Base-by-base conservation (phyloP, 2,888 invertebrate species). In the Ceriagrion tenellum region DNA sequence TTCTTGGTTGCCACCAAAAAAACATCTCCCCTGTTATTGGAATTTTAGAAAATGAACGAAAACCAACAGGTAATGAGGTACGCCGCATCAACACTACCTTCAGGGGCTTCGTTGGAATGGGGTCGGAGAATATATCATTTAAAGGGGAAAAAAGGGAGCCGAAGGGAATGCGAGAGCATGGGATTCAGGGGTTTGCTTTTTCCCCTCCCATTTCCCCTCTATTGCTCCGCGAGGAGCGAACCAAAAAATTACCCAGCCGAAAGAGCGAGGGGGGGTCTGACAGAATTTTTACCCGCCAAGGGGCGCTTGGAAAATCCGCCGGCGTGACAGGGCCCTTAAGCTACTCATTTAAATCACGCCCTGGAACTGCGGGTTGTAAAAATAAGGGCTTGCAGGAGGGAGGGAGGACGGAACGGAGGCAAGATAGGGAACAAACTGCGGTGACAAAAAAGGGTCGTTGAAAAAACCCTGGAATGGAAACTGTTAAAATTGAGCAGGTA, bases 311-410 rank as follows among this genome's bases (percentile, higher is more conserved):
- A 26, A 81, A 81, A 81, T 35, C 81, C 81, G 30, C 81, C 30
- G 4, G 81, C 81, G 81, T 35, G 81, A 35, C 81, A 81, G 81
- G 81, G 35, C 81, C 81, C 81, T 81, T 81, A 81, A 35, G 81
- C 35, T 81, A 81, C 81, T 81, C 81, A 81, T 81, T 81, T 81
- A 81, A 81, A 81, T 81, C 81, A 81, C 81, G 81, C 81, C 47
- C 35, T 81, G 81, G 30, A 81, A 81, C 81, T 35, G 69, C 81
- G 81, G 81, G 81, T 35, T 81, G 81, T 81, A 81, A 81, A 81
- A 81, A 81, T 81, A 35, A 35, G 81, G 16, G 16, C 30, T 81
- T 81, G 30, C 35, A 81, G 35, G 81, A 59, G 59, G 20, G 59
- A 12, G 12, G 59, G 59, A 59, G 59, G 59, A 20, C 2, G 59